Base-by-base conservation (phyloP, 2,888 invertebrate species). In the Athrips mouffetella region DNA sequence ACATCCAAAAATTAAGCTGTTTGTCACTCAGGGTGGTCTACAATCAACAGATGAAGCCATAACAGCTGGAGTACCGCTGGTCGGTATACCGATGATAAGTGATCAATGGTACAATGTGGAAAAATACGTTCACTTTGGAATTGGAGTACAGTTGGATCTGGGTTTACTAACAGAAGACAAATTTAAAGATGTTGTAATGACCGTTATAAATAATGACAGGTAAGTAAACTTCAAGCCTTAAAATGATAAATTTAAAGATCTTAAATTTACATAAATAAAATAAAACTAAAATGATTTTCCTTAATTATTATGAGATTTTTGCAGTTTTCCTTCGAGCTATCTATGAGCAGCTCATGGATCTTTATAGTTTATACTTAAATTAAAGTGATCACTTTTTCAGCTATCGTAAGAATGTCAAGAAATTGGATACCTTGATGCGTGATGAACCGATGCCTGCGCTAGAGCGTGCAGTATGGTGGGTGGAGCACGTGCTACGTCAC, bases 1-100 rank as follows among this genome's bases (percentile, higher is more conserved):
- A 11, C 87, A 89, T 60, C 76, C 79, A 5, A 89, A 89, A 46
- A 49, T 89, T 0, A 87, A 84, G 56, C 13, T 72, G 1, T 74
- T 73, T 2, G 23, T 45, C 7, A 45, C 37, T 7, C 46, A 29
- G 39, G 45, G 45, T 16, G 45, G 45, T n/a, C 33, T 45, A 1
- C 45, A 45, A 23, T 45, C 45, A 0, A 45, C 45, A 15, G 45
- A 45, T 3, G 45, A 45, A 25, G 45, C 45, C 15, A 35, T 45
- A 13, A 5, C 4, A 6, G 45, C 45, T 25, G 35, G 23, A 13
- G 45, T 45, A 33, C 45, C 45, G 1, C 6, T 45, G 3, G 16
- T 45, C 15, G 45, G 45, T 15, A 25, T 45, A 21, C 45, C 45
- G 25, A 45, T 84, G 63, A 54, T 77, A 3, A 77, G 59, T 0